Evolutionary conservation across 1,140 invertebrate genomes (phyloP).

Genomic region (Trichonephila inaurata): DNA sequence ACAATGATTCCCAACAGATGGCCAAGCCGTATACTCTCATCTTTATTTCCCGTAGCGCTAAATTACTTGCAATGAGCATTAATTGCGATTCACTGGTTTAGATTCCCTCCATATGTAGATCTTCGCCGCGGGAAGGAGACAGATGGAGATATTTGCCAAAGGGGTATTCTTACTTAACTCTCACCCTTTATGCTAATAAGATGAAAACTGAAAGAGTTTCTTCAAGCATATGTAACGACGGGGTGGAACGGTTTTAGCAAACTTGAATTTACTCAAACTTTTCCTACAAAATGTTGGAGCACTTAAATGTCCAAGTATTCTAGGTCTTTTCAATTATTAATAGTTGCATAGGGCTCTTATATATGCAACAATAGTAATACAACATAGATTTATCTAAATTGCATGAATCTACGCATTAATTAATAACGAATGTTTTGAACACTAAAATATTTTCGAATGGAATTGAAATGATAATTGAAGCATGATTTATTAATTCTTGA

Average conservation of each 20-base stretch:
- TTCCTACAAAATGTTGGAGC: background rate
- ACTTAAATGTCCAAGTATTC: too few species aligned
- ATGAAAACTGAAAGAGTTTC: slow-evolving; percentile 41
- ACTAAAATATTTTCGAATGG: too few species aligned
- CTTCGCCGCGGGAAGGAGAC: slow-evolving; percentile 20
- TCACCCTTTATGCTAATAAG: slow-evolving; percentile 54
- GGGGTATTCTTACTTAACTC: slow-evolving; percentile 8
- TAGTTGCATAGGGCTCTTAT: too few species aligned
- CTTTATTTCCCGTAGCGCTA: slow-evolving; percentile 30
- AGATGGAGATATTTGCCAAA: slow-evolving; percentile 42
- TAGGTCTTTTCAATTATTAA: background rate
- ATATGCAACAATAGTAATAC: too few species aligned
- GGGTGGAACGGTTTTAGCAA: background rate
- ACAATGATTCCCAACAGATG: slow-evolving; percentile 27
- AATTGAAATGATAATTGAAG: too few species aligned
- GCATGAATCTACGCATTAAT: too few species aligned
- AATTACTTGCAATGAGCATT: slow-evolving; percentile 50
- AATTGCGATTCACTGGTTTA: slow-evolving; percentile 51
- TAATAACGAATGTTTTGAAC: too few species aligned
- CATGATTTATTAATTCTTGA: too few species aligned
- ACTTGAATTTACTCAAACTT: background rate
- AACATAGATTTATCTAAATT: too few species aligned
- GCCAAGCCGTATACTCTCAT: background rate
- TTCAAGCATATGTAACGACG: slow-evolving; percentile 16
- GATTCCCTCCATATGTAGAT: slow-evolving; percentile 5